Conservation (phyloP, 1,140 invertebrate species). For the Antheraea mylitta region DNA sequence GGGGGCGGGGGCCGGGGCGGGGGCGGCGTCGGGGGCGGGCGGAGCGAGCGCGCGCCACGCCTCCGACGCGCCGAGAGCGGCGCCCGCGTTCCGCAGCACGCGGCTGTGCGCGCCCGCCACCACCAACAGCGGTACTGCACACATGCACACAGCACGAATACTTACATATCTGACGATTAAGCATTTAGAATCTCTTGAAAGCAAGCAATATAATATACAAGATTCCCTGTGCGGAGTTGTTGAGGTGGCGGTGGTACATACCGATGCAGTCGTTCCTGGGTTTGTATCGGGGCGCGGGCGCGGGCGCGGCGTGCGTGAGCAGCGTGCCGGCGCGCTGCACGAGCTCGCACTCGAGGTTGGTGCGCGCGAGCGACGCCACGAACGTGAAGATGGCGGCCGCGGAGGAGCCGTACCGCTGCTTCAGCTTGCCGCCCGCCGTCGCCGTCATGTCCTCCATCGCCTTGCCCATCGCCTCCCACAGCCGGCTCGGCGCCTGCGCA, state of each 20-base stretch:
- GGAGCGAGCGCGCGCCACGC: constrained; percentile 66
- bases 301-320: constrained; percentile 49
- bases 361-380: constrained; percentile 86
- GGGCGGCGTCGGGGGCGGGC: constrained; percentile 44
- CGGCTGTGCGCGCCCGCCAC: constrained; percentile 82
- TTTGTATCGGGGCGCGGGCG: not conserved
- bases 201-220: no score
- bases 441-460: constrained; percentile 97
- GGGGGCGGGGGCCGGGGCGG: no score
- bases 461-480: constrained; percentile 89
- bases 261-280: no score
- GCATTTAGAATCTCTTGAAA: no score
- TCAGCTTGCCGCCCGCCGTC: constrained; percentile 81
- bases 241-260: no score
- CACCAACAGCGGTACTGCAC: constrained; percentile 90
- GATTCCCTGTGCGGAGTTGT: no score
- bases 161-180: no score
- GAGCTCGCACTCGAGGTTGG: no score
- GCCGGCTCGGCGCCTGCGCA: constrained; percentile 80
- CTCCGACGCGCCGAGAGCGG: constrained; percentile 56
- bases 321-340: constrained; percentile 83
- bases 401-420: constrained; percentile 79
- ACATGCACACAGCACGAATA: constrained; percentile 11
- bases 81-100: constrained; percentile 69
- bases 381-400: constrained; percentile 79